phyloP scores from a whole-genome alignment of 2,797 vertebrate genomes.

The Poeciliopsis turneri region DNA sequence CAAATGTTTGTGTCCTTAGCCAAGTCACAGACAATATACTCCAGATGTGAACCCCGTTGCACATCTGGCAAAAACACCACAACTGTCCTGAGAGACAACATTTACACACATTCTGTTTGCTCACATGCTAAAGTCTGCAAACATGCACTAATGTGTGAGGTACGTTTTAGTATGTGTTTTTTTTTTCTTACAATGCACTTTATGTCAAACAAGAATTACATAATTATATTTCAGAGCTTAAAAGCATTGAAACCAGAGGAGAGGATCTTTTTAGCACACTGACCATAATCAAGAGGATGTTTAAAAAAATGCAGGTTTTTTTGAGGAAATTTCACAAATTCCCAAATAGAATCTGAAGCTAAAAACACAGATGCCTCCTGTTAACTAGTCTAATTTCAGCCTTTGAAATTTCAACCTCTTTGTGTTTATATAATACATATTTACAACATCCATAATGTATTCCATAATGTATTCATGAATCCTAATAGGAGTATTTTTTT shows the following conservation, averaged over 20 bases:
- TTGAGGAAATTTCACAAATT: background rate
- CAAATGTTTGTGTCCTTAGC: conserved; percentile 16
- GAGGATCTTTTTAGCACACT: background rate
- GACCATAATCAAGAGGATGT: background rate
- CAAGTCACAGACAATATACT: conserved; percentile 54
- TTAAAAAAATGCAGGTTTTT: background rate
- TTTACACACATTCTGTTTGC: background rate
- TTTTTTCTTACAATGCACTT: background rate
- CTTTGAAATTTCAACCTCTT: background rate
- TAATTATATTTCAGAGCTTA: background rate
- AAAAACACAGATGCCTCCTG: background rate
- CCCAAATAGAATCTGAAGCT: background rate
- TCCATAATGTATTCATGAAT: background rate
- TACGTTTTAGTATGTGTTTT: background rate
- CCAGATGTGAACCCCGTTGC: conserved; percentile 40
- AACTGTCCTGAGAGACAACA: background rate
- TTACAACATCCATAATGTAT: background rate
- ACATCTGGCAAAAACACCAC: conserved; percentile 37
- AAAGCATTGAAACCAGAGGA: background rate
- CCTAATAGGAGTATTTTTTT: background rate
- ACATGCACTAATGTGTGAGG: background rate
- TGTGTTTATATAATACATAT: background rate
- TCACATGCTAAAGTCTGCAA: conserved; percentile 1
- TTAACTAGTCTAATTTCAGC: background rate
- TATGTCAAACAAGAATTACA: background rate